phyloP scores from a whole-genome alignment of 2,888 invertebrate genomes.

The Candidula unifasciata region DNA sequence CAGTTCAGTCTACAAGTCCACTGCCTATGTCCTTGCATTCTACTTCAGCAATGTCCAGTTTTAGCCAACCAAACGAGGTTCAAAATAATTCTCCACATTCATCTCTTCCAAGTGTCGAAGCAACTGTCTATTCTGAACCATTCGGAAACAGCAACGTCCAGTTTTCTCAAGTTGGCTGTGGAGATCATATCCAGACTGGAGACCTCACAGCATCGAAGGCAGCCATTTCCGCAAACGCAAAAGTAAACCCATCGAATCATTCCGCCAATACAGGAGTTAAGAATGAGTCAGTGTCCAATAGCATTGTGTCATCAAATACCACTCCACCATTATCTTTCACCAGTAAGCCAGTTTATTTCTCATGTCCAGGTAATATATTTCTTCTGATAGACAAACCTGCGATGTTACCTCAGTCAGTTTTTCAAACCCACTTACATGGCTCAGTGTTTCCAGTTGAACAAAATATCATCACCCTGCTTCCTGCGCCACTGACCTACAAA shows the following conservation, averaged over 20 bases:
- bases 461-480: neutral
- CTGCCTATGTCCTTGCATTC: neutral
- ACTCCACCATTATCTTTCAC: neutral
- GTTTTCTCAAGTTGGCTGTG: too few relatives aligned
- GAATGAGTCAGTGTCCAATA: neutral
- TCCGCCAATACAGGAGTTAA: neutral
- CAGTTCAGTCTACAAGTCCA: neutral
- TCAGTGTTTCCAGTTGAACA: neutral
- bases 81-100: neutral
- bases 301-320: neutral
- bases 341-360: neutral
- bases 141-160: too few relatives aligned
- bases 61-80: too few relatives aligned
- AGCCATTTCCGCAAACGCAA: too few relatives aligned
- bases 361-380: slow-evolving; percentile 23
- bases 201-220: too few relatives aligned
- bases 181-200: too few relatives aligned
- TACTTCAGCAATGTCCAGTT: neutral
- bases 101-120: neutral
- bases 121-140: too few relatives aligned
- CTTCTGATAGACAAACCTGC: neutral
- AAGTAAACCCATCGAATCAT: too few relatives aligned
- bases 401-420: neutral
- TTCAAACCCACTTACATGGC: too few relatives aligned
- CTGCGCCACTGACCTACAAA: neutral